These are phyloP conservation scores for Polyploca ridens DNA, from an alignment of 2,888 invertebrate genomes.

Conservation along the genomic window DNA sequence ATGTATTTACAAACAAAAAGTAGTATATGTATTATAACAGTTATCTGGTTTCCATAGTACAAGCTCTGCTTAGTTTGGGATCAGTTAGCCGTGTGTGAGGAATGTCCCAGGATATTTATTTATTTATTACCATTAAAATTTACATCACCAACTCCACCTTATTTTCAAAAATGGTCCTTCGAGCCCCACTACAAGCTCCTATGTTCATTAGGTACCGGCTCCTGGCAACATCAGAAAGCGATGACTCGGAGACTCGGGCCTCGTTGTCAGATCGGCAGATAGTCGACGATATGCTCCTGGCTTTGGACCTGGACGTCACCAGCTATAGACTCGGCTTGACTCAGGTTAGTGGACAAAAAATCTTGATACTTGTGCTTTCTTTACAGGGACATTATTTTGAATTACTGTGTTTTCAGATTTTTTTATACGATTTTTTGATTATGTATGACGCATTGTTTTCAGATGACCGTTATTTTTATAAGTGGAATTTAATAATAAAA, in stretches of 20 bases:
- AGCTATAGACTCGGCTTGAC: constrained; percentile 96
- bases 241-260: constrained; percentile 54
- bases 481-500: too few species aligned
- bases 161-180: neutral
- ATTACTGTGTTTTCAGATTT: neutral
- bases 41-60: too few species aligned
- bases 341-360: constrained; percentile 88
- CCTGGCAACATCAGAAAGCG: constrained; percentile 73
- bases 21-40: too few species aligned
- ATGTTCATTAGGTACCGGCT: constrained; percentile 75
- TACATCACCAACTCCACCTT: too few species aligned
- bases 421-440: too few species aligned
- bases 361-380: neutral
- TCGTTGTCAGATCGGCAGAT: constrained; percentile 85
- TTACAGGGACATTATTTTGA: neutral
- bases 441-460: neutral
- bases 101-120: too few species aligned
- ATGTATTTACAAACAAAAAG: too few species aligned
- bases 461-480: too few species aligned
- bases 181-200: neutral
- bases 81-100: too few species aligned
- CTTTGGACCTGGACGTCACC: constrained; percentile 92
- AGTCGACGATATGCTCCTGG: constrained; percentile 93
- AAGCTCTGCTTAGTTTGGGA: too few species aligned
- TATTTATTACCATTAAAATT: too few species aligned